These are phyloP conservation scores for Rhinoptilus africanus DNA, from an alignment of 2,113 vertebrate genomes.

Conservation along the genomic window DNA sequence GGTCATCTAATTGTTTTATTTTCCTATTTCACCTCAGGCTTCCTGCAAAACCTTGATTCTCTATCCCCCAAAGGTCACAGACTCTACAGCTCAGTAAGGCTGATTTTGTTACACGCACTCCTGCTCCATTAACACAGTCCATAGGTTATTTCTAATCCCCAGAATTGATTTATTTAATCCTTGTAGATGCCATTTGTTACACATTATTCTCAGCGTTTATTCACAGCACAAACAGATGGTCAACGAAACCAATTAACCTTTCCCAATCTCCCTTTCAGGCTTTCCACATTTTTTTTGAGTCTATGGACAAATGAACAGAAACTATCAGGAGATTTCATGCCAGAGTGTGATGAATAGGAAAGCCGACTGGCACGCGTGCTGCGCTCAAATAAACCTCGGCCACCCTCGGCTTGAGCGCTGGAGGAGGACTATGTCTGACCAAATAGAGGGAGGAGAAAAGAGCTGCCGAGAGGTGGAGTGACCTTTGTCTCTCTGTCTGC, in stretches of 20 bases:
- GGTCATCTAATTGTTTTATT: not conserved
- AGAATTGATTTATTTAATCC: conserved; percentile 72
- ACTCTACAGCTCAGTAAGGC: conserved; percentile 7
- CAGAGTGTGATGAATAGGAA: conserved; percentile 67
- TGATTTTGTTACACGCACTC: conserved; percentile 51
- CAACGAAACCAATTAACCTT: conserved; percentile 86
- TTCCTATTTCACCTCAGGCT: conserved; percentile 24
- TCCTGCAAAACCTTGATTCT: not conserved
- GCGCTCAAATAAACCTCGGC: not conserved
- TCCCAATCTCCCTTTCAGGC: conserved; percentile 64
- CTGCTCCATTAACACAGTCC: conserved; percentile 71
- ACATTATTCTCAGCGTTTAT: conserved; percentile 56
- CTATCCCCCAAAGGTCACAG: conserved; percentile 13
- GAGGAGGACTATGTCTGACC: not conserved
- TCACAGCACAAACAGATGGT: conserved; percentile 82
- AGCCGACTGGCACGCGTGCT: not conserved
- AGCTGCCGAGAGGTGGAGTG: not conserved
- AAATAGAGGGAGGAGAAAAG: not conserved
- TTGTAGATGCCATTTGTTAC: conserved; percentile 68
- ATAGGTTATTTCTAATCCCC: conserved; percentile 67
- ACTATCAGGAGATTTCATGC: conserved; percentile 58
- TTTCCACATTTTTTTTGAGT: conserved; percentile 51
- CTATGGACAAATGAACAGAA: conserved; percentile 65
- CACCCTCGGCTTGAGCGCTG: not conserved
- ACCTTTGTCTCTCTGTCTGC: not conserved